A percentile compares a stretch with the other conserved stretches of the same genome.
These are phyloP conservation scores for Caenorhabditis angaria DNA, from an alignment of 2,888 invertebrate species.

Conservation along the genomic window DNA sequence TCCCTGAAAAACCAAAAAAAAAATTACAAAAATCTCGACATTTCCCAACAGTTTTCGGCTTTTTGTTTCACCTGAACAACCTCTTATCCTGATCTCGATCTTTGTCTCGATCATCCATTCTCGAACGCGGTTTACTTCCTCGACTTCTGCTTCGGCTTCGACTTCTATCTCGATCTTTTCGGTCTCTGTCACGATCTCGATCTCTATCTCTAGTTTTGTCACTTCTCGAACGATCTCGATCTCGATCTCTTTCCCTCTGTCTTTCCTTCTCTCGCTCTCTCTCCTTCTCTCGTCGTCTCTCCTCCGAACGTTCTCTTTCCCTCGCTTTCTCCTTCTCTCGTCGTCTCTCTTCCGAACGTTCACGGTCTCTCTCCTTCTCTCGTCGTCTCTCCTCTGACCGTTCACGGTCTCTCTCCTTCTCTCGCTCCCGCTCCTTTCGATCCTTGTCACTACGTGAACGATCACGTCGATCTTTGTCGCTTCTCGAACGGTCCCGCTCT, in stretches of 20 bases:
- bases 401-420: slow-evolving; percentile 1
- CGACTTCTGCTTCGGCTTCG: neutral
- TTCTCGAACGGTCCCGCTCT: slow-evolving; percentile 14
- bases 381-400: slow-evolving; percentile 11
- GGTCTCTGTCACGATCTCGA: slow-evolving; percentile 2
- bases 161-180: neutral
- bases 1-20: too few relatives aligned
- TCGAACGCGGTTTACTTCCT: neutral
- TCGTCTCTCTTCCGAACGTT: slow-evolving; percentile 9
- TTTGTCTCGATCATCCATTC: too few relatives aligned
- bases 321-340: neutral
- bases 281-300: neutral
- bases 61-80: too few relatives aligned
- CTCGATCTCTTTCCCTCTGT: slow-evolving; percentile 10
- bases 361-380: slow-evolving; percentile 7
- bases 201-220: slow-evolving; percentile 7
- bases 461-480: neutral
- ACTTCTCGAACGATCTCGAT: neutral
- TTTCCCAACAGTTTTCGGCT: too few relatives aligned
- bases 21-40: too few relatives aligned
- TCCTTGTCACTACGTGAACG: neutral
- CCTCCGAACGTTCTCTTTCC: slow-evolving; percentile 9
- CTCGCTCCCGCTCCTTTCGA: slow-evolving; percentile 15
- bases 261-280: slow-evolving; percentile 6
- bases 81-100: neutral